A percentile compares a stretch with the other conserved stretches of the same genome.
These are phyloP conservation scores for Nomada goodeniana DNA, from an alignment of 2,888 invertebrate genomes.

Conservation along the genomic window DNA sequence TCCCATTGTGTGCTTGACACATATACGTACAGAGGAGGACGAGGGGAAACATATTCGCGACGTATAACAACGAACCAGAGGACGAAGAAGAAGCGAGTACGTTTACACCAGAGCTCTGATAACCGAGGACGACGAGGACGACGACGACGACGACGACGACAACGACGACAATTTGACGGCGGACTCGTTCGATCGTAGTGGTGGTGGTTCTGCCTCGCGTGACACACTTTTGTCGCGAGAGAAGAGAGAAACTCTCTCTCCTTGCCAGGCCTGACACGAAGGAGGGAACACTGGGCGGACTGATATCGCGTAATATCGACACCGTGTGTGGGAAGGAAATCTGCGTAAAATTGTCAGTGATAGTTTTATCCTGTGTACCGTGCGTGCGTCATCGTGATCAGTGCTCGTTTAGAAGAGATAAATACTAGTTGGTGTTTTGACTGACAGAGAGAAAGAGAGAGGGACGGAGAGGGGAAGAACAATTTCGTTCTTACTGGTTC, in stretches of 20 bases:
- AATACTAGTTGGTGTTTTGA: not conserved
- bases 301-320: conserved; percentile 13
- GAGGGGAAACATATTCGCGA: too few relatives aligned
- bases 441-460: not conserved
- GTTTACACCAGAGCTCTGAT: conserved; percentile 18
- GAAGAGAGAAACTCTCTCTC: conserved; percentile 53
- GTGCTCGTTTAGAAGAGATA: conserved; percentile 42
- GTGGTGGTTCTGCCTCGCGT: conserved; percentile 60
- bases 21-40: not conserved
- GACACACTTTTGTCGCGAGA: conserved; percentile 68
- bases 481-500: too few relatives aligned
- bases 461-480: not conserved
- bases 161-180: conserved; percentile 14
- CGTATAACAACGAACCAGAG: conserved; percentile 9
- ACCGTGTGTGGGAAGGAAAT: conserved; percentile 18
- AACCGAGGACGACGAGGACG: not conserved
- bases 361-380: conserved; percentile 45
- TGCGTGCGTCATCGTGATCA: conserved; percentile 55
- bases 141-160: too few relatives aligned
- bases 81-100: conserved; percentile 8
- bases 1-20: not conserved
- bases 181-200: conserved; percentile 52
- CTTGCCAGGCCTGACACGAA: conserved; percentile 2
- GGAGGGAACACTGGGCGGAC: conserved; percentile 32
- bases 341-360: conserved; percentile 36